These are phyloP conservation scores for Trachops cirrhosus DNA, from an alignment of 2,797 vertebrate species.

Conservation along the genomic window DNA sequence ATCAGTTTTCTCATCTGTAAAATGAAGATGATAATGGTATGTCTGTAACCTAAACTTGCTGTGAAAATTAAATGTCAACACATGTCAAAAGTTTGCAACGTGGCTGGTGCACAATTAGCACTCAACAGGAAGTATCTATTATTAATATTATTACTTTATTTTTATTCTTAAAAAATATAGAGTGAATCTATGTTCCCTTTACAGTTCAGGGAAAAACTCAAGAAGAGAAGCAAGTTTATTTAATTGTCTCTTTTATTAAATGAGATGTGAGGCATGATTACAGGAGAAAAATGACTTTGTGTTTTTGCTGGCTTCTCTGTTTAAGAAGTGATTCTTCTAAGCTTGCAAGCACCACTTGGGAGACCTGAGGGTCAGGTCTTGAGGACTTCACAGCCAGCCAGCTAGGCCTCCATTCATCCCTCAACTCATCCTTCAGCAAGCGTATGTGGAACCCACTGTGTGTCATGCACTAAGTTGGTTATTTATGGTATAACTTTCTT, in stretches of 20 bases:
- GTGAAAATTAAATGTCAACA: background rate
- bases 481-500: background rate
- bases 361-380: background rate
- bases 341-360: background rate
- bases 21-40: background rate
- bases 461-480: background rate
- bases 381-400: background rate
- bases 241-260: background rate
- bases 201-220: background rate
- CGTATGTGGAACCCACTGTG: background rate
- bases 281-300: background rate
- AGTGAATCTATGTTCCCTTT: background rate
- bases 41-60: background rate
- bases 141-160: background rate
- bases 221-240: background rate
- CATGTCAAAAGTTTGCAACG: background rate
- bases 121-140: background rate
- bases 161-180: background rate
- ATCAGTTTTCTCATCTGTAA: slow-evolving; percentile 18
- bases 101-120: background rate
- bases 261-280: background rate
- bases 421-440: background rate
- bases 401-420: background rate
- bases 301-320: background rate
- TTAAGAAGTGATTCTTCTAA: background rate